Base-by-base conservation (phyloP, 2,888 invertebrate species). In the Scaptomyza cyrtandrae region DNA sequence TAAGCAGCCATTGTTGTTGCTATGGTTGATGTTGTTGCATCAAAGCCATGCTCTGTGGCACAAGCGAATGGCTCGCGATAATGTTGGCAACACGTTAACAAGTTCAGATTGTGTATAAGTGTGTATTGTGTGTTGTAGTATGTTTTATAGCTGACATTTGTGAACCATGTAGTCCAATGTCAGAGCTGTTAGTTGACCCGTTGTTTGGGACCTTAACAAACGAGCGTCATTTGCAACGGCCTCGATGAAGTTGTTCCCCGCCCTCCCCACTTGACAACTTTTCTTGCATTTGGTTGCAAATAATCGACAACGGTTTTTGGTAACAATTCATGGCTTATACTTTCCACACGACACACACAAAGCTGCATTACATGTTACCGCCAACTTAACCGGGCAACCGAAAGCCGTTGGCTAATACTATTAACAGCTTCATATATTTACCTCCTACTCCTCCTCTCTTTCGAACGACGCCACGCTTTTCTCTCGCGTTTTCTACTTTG, bases 161-260 rank as follows among this genome's bases (percentile, higher is more conserved):
- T 71, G 76, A 63, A 59, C 79, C 74, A 65, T 83, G 83, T 87
- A 71, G 66, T 65, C 73, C 76, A 79, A 74, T 76, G 69, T 71
- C 77, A 80, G 65, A 56, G 31, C 66, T 67, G 65, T 60, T 58
- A 43, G 58, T 54, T 71, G 67, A 69, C 74, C 78, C 63, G 58
- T 68, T 75, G 73, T 64, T 41, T 59, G n/a, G 56, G 50, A 65
- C 61, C 59, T 50, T 53, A 68, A 62, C 81, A 71, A 79, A 72
- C 79, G 64, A 78, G 86, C 80, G 75, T 86, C 86, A 78, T 75
- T 83, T 76, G 73, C 75, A 56, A 56, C 44, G 48, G 29, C 49
- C 58, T 53, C 41, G 24, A 37, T 11, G 43, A 19, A 16, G 43
- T 16, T 16, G 43, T 43, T 24, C 24, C 3, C 24, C 16, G 1